These are phyloP conservation scores for Drosophila truncata DNA, from an alignment of 1,140 invertebrate species.

Conservation along the genomic window DNA sequence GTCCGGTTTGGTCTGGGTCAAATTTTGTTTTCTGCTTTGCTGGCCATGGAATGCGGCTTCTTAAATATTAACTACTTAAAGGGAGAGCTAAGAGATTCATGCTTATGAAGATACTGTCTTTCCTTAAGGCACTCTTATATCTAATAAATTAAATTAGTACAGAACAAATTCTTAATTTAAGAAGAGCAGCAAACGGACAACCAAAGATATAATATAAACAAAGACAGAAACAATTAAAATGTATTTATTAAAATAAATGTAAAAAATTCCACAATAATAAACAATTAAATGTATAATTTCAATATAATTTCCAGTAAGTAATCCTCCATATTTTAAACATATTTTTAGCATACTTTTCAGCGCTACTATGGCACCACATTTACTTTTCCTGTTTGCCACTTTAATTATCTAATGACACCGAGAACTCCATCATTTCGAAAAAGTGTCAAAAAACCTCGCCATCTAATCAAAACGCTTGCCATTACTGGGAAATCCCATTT, in stretches of 20 bases:
- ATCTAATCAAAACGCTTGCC: constrained; percentile 24
- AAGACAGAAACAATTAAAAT: too few species aligned
- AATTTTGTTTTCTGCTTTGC: constrained; percentile 20
- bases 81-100: too few species aligned
- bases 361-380: too few species aligned
- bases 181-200: too few species aligned
- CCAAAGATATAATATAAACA: too few species aligned
- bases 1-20: background rate
- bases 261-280: too few species aligned
- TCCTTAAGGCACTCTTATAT: too few species aligned
- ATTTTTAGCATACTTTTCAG: constrained; percentile 9
- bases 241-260: too few species aligned
- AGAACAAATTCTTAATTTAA: too few species aligned
- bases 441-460: constrained; percentile 26
- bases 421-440: background rate
- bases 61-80: too few species aligned
- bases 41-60: constrained; percentile 28
- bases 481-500: constrained; percentile 16
- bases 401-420: constrained; percentile 19
- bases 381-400: background rate
- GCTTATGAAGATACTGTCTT: too few species aligned
- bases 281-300: background rate
- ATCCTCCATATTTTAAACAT: background rate
- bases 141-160: too few species aligned
- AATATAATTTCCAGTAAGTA: background rate